These are phyloP conservation scores for Rana temporaria DNA, from an alignment of 2,113 vertebrate species.

Conservation along the genomic window DNA sequence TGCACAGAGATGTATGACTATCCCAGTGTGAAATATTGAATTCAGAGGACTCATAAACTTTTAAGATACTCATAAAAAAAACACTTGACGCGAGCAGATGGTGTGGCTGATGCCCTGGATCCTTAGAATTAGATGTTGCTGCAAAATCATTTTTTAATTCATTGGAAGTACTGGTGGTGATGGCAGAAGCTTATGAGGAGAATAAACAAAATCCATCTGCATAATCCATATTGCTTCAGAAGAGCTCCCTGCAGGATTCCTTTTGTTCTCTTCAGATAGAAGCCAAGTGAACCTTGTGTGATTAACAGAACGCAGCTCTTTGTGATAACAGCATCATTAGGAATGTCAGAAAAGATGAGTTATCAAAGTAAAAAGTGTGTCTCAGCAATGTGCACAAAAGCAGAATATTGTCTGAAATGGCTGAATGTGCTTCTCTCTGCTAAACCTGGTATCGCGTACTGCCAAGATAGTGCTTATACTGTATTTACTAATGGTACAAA, in stretches of 20 bases:
- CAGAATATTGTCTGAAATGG: conserved; percentile 14
- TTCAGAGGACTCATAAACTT: conserved; percentile 45
- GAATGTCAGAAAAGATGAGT: conserved; percentile 53
- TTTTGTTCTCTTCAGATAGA: conserved; percentile 50
- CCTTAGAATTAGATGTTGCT: conserved; percentile 54
- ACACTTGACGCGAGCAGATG: conserved; percentile 44
- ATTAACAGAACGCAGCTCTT: conserved; percentile 53
- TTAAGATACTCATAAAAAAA: conserved; percentile 44
- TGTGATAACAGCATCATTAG: conserved; percentile 50
- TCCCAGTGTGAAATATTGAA: conserved; percentile 36
- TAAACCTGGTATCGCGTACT: background rate
- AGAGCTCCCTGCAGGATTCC: conserved; percentile 56
- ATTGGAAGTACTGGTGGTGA: conserved; percentile 52
- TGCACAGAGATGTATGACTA: conserved; percentile 1
- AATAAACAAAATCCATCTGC: conserved; percentile 52
- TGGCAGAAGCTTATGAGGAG: conserved; percentile 51
- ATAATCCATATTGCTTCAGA: conserved; percentile 56
- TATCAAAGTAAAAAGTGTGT: conserved; percentile 47
- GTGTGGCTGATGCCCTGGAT: conserved; percentile 52
- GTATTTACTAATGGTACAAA: background rate
- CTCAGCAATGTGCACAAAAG: conserved; percentile 32
- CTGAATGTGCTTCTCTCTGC: conserved; percentile 11
- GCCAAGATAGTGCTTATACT: background rate
- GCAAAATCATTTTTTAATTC: conserved; percentile 57
- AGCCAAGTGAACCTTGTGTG: conserved; percentile 56